phyloP scores from a whole-genome alignment of 2,888 invertebrate species.

The Campoplex nolae region DNA sequence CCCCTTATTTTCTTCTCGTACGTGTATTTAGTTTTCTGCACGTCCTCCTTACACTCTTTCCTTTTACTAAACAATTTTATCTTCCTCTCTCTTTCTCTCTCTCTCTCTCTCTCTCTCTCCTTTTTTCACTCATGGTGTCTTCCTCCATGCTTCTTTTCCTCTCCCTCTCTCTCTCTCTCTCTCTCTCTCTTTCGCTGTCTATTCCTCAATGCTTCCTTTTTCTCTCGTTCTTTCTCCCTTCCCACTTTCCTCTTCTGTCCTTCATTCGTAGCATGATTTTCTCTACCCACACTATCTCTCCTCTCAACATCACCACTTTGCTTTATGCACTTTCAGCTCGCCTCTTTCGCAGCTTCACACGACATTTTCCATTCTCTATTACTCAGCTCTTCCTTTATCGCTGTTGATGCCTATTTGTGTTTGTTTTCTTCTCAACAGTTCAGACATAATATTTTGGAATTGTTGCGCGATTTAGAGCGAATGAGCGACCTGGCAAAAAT shows the following conservation, averaged over 20 bases:
- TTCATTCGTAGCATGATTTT: not conserved
- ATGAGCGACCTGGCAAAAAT: not conserved
- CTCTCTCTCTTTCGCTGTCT: slow-evolving; percentile 20
- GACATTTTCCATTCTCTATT: slow-evolving; percentile 47
- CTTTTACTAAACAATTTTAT: slow-evolving; percentile 37
- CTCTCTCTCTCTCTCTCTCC: slow-evolving; percentile 17
- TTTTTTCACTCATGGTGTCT: not conserved
- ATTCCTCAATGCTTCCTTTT: not conserved
- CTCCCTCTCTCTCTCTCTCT: slow-evolving; percentile 7
- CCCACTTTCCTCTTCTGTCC: slow-evolving; percentile 17
- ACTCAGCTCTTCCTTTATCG: slow-evolving; percentile 31
- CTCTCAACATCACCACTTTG: not conserved
- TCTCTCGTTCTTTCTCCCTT: slow-evolving; percentile 47
- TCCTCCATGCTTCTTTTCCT: slow-evolving; percentile 50
- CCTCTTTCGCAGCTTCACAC: slow-evolving; percentile 23
- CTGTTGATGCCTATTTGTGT: not conserved
- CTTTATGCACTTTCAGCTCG: slow-evolving; percentile 41
- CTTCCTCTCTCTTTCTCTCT: slow-evolving; percentile 40
- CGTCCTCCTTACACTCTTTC: slow-evolving; percentile 39
- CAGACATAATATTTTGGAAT: not conserved
- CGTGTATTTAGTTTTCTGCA: slow-evolving; percentile 18
- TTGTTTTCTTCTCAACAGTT: not conserved
- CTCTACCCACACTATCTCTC: slow-evolving; percentile 5
- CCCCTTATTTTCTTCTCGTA: slow-evolving; percentile 41
- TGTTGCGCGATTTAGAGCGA: not conserved